Percentiles rank a stretch among this genome's conserved stretches.
Evolutionary conservation across 2,113 vertebrate species (phyloP).

Genomic region (Gymnorhina tibicen): DNA sequence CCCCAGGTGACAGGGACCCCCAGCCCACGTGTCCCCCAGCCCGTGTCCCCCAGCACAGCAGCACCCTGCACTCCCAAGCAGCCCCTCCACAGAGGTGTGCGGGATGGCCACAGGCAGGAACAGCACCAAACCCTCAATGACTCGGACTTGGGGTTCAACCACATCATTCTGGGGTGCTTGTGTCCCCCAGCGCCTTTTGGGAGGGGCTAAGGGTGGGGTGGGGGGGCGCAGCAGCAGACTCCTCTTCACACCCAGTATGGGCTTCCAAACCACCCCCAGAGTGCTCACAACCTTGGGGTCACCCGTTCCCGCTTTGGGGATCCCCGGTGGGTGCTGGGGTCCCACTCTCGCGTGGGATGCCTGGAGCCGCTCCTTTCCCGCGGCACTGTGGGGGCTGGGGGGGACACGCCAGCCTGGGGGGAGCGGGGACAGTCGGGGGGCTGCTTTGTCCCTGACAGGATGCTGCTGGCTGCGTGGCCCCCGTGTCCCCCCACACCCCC

Average conservation of each 20-base stretch:
- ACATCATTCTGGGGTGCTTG: not conserved
- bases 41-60: rapidly evolving
- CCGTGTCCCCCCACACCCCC: not conserved
- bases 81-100: rapidly evolving
- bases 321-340: not conserved
- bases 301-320: not conserved
- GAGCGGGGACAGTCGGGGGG: not conserved
- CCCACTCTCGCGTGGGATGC: not conserved
- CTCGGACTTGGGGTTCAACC: not conserved
- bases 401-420: not conserved
- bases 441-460: not conserved
- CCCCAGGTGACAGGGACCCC: rapidly evolving
- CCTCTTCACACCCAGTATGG: too few relatives aligned
- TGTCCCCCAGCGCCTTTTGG: not conserved
- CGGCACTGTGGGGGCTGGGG: not conserved
- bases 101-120: not conserved
- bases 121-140: not conserved
- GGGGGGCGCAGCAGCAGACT: rapidly evolving
- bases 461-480: not conserved
- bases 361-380: not conserved
- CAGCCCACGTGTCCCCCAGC: rapidly evolving
- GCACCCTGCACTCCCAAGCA: not conserved
- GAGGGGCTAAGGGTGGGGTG: too few relatives aligned
- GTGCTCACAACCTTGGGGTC: not conserved
- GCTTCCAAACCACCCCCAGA: not conserved